Percentiles rank a stretch among this genome's conserved stretches.
These are phyloP conservation scores for Sylvilagus floridanus DNA, from an alignment of 2,797 vertebrate species.

Conservation along the genomic window DNA sequence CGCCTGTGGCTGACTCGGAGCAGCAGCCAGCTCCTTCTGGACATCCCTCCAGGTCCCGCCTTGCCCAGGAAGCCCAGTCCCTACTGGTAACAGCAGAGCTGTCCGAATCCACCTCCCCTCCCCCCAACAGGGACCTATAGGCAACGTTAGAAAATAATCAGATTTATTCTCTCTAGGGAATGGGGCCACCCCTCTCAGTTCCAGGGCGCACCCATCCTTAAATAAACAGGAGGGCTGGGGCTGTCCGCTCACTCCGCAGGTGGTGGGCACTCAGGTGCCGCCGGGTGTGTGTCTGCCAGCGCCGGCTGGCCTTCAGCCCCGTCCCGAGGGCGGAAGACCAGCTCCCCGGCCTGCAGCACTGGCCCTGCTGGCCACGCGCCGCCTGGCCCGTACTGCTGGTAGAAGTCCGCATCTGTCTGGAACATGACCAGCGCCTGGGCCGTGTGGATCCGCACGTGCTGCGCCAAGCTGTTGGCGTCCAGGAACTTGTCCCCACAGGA, in stretches of 20 bases:
- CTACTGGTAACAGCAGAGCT: background rate
- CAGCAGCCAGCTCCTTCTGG: background rate
- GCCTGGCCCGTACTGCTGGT: slow-evolving; percentile 92
- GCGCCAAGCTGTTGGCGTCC: slow-evolving; percentile 95
- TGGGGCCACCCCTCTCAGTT: slow-evolving; percentile 16
- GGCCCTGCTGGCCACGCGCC: slow-evolving; percentile 94
- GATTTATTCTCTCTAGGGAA: slow-evolving; percentile 87
- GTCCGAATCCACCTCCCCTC: slow-evolving; percentile 8
- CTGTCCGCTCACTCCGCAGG: slow-evolving; percentile 77
- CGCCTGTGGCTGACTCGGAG: background rate
- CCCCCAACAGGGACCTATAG: slow-evolving; percentile 63
- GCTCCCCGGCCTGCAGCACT: slow-evolving; percentile 93
- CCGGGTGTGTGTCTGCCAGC: slow-evolving; percentile 74
- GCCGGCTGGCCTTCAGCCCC: slow-evolving; percentile 73
- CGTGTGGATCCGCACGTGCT: slow-evolving; percentile 98
- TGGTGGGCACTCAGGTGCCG: slow-evolving; percentile 73
- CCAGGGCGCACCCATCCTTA: slow-evolving; percentile 78
- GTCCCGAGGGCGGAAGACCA: slow-evolving; percentile 91
- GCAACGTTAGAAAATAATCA: slow-evolving; percentile 87
- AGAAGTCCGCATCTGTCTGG: slow-evolving; percentile 97
- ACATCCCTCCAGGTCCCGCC: background rate
- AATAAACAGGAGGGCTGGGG: slow-evolving; percentile 77
- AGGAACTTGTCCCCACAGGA: slow-evolving; percentile 98
- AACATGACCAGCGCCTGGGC: slow-evolving; percentile 99
- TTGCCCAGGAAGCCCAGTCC: background rate